phyloP scores from a whole-genome alignment of 2,113 vertebrate species.

The Gadus macrocephalus region DNA sequence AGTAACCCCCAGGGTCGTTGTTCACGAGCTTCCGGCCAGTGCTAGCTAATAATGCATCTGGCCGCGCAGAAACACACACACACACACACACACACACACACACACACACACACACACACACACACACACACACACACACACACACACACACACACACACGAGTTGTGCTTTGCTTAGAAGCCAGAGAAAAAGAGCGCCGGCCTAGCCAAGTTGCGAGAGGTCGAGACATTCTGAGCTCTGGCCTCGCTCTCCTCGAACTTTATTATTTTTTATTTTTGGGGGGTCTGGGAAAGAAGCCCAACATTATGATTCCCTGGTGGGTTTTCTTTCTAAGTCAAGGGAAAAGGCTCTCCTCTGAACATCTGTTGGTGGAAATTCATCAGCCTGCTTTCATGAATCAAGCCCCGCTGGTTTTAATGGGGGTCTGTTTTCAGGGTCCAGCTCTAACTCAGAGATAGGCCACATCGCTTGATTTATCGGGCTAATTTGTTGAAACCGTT shows the following conservation, averaged over 20 bases:
- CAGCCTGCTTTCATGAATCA: constrained; percentile 1
- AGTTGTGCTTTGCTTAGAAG: constrained; percentile 26
- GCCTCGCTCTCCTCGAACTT: not conserved
- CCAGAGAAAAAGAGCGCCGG: constrained; percentile 23
- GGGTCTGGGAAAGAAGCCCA: constrained; percentile 21
- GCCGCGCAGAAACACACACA: constrained; percentile 2
- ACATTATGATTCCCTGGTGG: constrained; percentile 23
- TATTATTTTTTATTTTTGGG: not conserved
- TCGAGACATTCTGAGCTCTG: constrained; percentile 23
- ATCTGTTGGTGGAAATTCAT: constrained; percentile 33
- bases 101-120: no score
- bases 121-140: no score
- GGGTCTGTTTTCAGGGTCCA: not conserved
- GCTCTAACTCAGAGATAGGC: not conserved
- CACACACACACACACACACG: no score
- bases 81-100: no score
- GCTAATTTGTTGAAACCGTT: not conserved
- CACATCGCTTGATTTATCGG: not conserved
- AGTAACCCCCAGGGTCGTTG: no score
- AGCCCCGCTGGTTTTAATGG: constrained; percentile 13
- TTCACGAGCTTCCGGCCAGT: constrained; percentile 18
- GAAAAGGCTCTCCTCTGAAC: constrained; percentile 15
- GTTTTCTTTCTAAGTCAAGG: constrained; percentile 1
- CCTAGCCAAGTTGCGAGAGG: constrained; percentile 34
- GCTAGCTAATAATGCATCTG: constrained; percentile 49